phyloP scores from a whole-genome alignment of 2,888 invertebrate species.

The Calliopum simillimum region DNA sequence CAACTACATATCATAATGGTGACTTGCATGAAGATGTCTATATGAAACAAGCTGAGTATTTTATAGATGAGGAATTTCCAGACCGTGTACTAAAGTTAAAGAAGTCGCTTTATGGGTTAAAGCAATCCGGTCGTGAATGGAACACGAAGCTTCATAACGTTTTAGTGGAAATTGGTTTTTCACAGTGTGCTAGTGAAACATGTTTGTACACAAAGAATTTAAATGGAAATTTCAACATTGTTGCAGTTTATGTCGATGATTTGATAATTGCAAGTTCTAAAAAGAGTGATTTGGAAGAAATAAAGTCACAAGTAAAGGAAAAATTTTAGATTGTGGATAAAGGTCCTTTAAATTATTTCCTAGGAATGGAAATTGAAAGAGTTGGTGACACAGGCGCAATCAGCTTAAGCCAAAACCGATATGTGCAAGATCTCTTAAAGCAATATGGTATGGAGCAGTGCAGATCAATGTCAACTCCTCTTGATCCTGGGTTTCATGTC shows the following conservation, averaged over 20 bases:
- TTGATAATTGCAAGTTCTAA: constrained; percentile 34
- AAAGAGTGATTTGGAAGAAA: constrained; percentile 12
- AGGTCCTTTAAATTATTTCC: constrained; percentile 28
- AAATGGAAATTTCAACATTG: constrained; percentile 26
- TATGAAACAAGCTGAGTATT: constrained; percentile 37
- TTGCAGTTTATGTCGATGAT: constrained; percentile 36
- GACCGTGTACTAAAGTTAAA: constrained; percentile 37
- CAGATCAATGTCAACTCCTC: constrained; percentile 30
- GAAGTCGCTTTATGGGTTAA: constrained; percentile 33
- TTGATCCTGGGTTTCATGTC: constrained; percentile 29
- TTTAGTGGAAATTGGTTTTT: constrained; percentile 31
- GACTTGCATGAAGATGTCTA: constrained; percentile 14
- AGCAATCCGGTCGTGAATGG: constrained; percentile 29
- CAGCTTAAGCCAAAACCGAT: constrained; percentile 28
- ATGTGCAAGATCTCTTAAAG: constrained; percentile 19
- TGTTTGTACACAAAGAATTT: constrained; percentile 27
- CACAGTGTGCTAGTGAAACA: constrained; percentile 26
- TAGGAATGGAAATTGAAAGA: constrained; percentile 37
- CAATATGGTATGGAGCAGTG: constrained; percentile 35
- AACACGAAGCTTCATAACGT: constrained; percentile 20
- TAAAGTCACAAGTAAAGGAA: constrained; percentile 33
- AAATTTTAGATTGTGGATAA: constrained; percentile 27
- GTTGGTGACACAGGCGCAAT: constrained; percentile 36
- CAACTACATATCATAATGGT: constrained; percentile 32
- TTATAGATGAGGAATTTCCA: neutral